Conservation (phyloP, 2,888 invertebrate species). For the Brachylomia viminalis region DNA sequence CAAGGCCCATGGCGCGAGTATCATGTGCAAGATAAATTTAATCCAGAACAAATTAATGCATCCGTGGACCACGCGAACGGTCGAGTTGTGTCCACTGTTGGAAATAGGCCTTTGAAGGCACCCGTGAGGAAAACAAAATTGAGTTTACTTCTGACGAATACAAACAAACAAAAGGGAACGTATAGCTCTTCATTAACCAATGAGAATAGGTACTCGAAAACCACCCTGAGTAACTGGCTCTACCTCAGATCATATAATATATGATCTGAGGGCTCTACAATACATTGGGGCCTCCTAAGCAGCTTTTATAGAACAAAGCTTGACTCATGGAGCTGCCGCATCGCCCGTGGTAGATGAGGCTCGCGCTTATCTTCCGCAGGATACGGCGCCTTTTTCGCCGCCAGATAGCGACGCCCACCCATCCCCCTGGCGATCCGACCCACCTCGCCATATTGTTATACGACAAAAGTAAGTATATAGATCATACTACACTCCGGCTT, state of each 20-base stretch:
- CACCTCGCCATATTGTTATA: conserved; percentile 50
- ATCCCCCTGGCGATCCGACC: conserved; percentile 43
- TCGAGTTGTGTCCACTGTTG: not conserved
- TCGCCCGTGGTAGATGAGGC: conserved; percentile 73
- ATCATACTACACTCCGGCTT: conserved; percentile 26
- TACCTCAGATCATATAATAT: no score
- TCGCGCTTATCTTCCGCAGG: conserved; percentile 82
- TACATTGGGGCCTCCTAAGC: conserved; percentile 3
- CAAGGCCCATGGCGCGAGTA: conserved; percentile 5
- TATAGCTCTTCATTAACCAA: conserved; percentile 8
- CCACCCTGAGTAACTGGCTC: conserved; percentile 6
- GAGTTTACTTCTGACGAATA: conserved; percentile 7
- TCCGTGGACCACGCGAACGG: not conserved
- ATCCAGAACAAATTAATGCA: conserved; percentile 16
- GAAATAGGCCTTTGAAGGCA: not conserved
- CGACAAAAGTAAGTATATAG: conserved; percentile 40
- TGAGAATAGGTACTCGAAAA: conserved; percentile 13
- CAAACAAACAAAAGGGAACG: conserved; percentile 12
- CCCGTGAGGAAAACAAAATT: not conserved
- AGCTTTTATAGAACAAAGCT: conserved; percentile 54
- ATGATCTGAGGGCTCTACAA: conserved; percentile 9
- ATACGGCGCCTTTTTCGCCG: conserved; percentile 81
- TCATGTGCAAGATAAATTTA: conserved; percentile 37
- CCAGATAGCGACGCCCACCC: conserved; percentile 58
- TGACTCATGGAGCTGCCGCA: conserved; percentile 41